These are phyloP conservation scores for Drosophila athabasca DNA, from an alignment of 1,140 invertebrate genomes.

Conservation along the genomic window DNA sequence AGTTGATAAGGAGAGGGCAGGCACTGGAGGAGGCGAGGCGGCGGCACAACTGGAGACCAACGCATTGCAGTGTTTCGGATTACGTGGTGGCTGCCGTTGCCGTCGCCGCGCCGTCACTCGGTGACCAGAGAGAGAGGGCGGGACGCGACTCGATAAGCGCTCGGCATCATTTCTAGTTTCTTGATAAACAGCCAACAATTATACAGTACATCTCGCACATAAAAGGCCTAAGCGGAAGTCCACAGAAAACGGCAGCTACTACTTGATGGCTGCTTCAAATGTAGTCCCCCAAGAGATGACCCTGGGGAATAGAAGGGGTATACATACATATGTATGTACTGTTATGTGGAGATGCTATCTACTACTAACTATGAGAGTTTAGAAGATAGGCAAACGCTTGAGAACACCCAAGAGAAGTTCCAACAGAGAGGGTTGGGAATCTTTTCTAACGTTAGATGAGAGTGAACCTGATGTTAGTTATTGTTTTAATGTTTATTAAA, in stretches of 20 bases:
- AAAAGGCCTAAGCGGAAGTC: constrained; percentile 37
- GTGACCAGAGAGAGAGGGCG: too few relatives aligned
- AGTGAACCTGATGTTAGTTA: too few relatives aligned
- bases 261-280: constrained; percentile 4
- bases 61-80: constrained; percentile 40
- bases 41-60: not conserved
- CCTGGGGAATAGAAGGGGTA: not conserved
- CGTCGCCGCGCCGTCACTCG: too few relatives aligned
- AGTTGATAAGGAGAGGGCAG: constrained; percentile 13
- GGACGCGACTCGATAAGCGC: constrained; percentile 39
- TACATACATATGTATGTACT: not conserved
- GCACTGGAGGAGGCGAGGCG: too few relatives aligned
- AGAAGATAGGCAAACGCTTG: too few relatives aligned
- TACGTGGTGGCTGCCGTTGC: not conserved
- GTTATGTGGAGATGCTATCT: not conserved
- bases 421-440: too few relatives aligned
- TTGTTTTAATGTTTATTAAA: too few relatives aligned
- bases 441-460: too few relatives aligned
- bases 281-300: constrained; percentile 5
- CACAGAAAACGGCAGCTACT: not conserved
- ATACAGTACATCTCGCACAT: not conserved
- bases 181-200: constrained; percentile 42
- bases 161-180: constrained; percentile 41
- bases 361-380: too few relatives aligned
- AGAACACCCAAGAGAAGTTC: too few relatives aligned